A percentile compares a stretch with the other conserved stretches of the same genome.
These are phyloP conservation scores for Dipodomys spectabilis DNA, from an alignment of 2,113 vertebrate genomes.

Conservation along the genomic window DNA sequence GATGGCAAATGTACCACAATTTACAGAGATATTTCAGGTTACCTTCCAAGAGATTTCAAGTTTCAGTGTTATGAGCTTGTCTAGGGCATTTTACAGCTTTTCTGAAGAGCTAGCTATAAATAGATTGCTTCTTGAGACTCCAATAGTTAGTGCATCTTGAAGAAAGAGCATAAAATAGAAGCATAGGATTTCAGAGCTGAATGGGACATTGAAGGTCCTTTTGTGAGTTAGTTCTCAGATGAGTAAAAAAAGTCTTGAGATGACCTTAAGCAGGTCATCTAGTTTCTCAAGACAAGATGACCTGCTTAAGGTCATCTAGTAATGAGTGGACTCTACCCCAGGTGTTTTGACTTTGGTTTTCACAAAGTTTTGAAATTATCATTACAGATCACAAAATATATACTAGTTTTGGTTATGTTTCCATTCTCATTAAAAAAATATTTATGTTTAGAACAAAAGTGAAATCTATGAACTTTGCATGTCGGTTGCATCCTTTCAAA, in stretches of 20 bases:
- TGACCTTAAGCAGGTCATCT: too few relatives aligned
- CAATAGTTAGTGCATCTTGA: slow-evolving; percentile 39
- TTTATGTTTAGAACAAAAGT: neutral
- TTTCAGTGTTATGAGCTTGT: slow-evolving; percentile 1
- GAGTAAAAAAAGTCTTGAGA: neutral
- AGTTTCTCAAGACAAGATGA: neutral
- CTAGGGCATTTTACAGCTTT: slow-evolving; percentile 45
- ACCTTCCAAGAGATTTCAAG: slow-evolving; percentile 48
- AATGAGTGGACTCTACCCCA: neutral
- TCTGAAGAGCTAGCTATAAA: slow-evolving; percentile 60
- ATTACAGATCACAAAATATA: neutral
- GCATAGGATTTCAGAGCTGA: neutral
- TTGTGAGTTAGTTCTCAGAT: slow-evolving; percentile 49
- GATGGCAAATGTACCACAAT: neutral
- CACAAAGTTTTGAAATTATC: neutral
- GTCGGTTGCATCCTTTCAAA: slow-evolving; percentile 24
- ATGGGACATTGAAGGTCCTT: neutral
- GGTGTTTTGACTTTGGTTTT: neutral
- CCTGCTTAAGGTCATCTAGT: neutral
- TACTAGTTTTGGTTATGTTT: neutral
- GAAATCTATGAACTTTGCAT: neutral
- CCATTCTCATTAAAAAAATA: neutral
- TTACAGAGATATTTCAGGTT: slow-evolving; percentile 55
- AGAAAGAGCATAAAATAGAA: slow-evolving; percentile 52
- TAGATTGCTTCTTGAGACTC: slow-evolving; percentile 50